phyloP scores from a whole-genome alignment of 2,888 invertebrate species.

The Melipona beecheii region DNA sequence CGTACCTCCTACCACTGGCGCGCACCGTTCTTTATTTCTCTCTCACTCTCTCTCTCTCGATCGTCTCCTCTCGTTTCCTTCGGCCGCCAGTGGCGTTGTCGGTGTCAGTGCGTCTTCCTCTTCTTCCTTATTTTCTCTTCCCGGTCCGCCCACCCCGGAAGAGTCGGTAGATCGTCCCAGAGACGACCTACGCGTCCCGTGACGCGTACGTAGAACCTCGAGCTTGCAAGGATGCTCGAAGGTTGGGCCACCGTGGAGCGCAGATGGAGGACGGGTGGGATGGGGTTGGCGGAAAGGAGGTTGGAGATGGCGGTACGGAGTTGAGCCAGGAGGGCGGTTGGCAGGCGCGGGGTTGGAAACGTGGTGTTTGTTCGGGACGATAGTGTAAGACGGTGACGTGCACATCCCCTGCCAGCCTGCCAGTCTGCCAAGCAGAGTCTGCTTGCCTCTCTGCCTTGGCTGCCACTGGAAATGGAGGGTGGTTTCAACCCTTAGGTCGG shows the following conservation, averaged over 20 bases:
- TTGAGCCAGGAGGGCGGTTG: conserved; percentile 68
- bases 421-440: conserved; percentile 76
- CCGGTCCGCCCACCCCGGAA: conserved; percentile 32
- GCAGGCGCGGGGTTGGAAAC: conserved; percentile 68
- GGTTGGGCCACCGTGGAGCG: conserved; percentile 66
- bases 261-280: conserved; percentile 40
- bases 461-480: conserved; percentile 79
- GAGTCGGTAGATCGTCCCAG: conserved; percentile 58
- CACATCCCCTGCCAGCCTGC: conserved; percentile 79
- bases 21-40: conserved; percentile 1
- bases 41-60: conserved; percentile 2
- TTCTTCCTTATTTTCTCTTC: conserved; percentile 45
- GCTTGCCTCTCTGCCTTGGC: conserved; percentile 76
- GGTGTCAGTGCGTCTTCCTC: conserved; percentile 16
- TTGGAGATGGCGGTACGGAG: conserved; percentile 68
- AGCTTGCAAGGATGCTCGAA: conserved; percentile 74
- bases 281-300: conserved; percentile 57
- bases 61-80: conserved; percentile 35
- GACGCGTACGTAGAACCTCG: conserved; percentile 66
- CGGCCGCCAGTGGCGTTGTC: conserved; percentile 10
- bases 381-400: conserved; percentile 84
- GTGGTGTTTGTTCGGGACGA: conserved; percentile 83
- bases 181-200: conserved; percentile 66
- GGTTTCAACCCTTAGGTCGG: conserved; percentile 81
- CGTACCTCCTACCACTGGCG: conserved; percentile 6